Evolutionary conservation across 2,888 invertebrate genomes (phyloP), one percentile per base, ranked within the genome.

Genomic region (Acleris holmiana): DNA sequence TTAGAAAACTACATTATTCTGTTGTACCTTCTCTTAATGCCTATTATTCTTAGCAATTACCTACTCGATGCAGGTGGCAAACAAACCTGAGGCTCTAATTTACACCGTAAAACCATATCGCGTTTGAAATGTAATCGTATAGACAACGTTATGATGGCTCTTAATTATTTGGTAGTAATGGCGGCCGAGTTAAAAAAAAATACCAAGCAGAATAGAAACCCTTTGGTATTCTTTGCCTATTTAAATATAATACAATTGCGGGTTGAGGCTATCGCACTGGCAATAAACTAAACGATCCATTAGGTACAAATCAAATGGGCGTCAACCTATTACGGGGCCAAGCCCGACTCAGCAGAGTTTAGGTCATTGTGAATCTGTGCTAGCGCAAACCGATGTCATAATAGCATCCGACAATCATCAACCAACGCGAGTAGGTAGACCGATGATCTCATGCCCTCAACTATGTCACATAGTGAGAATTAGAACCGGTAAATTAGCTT

Each of bases 381-480:
- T 46, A 59, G 59, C 54, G 35, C 48, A 25, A 35, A 40, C 58
- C 41, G n/a, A 60, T 60, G 50, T 40, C 44, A 59, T 25, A 46
- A 40, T 44, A 48, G 49, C 55, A 29, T 54, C 48, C 64, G n/a
- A 54, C 46, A 51, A 58, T 55, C 55, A 15, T 55, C 54, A 65
- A 60, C 55, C 60, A 58, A 60, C 62, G 66, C 62, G 65, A 61
- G 67, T 58, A 55, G 59, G 59, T 19, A 19, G 50, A 68, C 68
- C 54, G 75, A 78, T 83, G 83, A 83, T 77, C 74, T 83, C 83
- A 83, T 76, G 66, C n/a, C 59, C 66, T 40, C 53, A 58, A 63
- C 68, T 57, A 70, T 71, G 72, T 73, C 73, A 67, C 64, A 41
- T 17, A 53, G 64, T 48, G 58, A 49, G 58, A 41, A 54, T 59